Evolutionary conservation across 1,140 invertebrate species (phyloP), one percentile per base, ranked within the genome.

Genomic region (Drosophila lowei): DNA sequence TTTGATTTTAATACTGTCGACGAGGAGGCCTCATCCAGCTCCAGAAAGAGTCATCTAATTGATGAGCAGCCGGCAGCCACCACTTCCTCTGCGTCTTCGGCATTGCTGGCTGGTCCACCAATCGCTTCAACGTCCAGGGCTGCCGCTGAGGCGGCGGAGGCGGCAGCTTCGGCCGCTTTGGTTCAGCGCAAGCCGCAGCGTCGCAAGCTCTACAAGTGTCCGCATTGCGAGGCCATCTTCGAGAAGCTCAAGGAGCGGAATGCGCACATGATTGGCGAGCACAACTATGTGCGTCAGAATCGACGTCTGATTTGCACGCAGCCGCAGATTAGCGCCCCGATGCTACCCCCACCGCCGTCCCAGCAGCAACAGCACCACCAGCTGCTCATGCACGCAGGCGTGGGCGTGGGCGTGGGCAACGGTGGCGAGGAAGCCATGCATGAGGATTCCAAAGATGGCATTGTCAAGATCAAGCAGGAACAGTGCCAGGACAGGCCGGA

Each of bases 241-340:
- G 72, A 86, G 8, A 90, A 88, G 48, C 72, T 91, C 0, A 90
- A 90, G 54, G 90, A 91, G 25, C 81, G 90, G n/a, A 91, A 90
- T 65, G 79, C 89, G 6, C 90, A 91, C 34, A 81, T 91, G 89
- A 81, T 91, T 21, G 54, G 65, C 34, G 72, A 77, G 15, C 90
- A 91, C 16, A 90, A 89, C 53, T 91, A 91, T 67, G 85, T 91
- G 25, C 90, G 90, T 1, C 85, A 90, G 52, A 91, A 91, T 62
- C 79, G 90, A 4, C 68, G 90, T 3, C 62, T 91, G n/a, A 85
- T 91, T 8, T 89, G 90, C 46, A 75, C 79, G 0, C 81, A 86
- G 62, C 66, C 83, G 3, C 28, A 63, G 55, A 55, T 64, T 2
- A 70, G 44, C 23, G 18, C 61, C 11, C 7, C 61, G 8, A 64